phyloP scores from a whole-genome alignment of 1,140 invertebrate genomes.

The Brachionus koreanus region DNA sequence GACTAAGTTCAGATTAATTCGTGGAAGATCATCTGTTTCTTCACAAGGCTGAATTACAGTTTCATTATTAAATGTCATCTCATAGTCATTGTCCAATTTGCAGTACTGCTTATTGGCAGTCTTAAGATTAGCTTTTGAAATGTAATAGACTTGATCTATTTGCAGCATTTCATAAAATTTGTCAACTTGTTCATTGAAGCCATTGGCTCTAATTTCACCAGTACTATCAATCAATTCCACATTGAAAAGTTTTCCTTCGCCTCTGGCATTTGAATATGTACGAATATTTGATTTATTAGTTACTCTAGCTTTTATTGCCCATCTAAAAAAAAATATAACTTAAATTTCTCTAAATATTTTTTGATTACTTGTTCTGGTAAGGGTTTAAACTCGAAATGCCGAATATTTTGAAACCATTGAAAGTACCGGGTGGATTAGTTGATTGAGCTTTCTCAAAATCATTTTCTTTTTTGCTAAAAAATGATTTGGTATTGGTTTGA shows the following conservation, averaged over 20 bases:
- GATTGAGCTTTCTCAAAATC: conserved; percentile 3
- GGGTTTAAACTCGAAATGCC: conserved; percentile 39
- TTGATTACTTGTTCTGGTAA: conserved; percentile 41
- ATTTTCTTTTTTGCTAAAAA: conserved; percentile 27
- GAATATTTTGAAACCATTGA: conserved; percentile 41
- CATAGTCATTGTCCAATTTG: conserved; percentile 85
- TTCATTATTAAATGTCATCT: conserved; percentile 81
- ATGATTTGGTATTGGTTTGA: neutral
- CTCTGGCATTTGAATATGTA: conserved; percentile 82
- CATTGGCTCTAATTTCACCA: conserved; percentile 90
- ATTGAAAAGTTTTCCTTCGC: conserved; percentile 88
- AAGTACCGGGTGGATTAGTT: neutral
- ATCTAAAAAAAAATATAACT: conserved; percentile 62
- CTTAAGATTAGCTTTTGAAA: conserved; percentile 76
- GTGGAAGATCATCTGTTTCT: conserved; percentile 68
- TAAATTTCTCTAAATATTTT: neutral
- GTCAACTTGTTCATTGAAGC: conserved; percentile 82
- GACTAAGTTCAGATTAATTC: conserved; percentile 76
- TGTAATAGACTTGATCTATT: conserved; percentile 75
- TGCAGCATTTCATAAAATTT: conserved; percentile 85
- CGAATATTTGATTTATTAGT: conserved; percentile 75
- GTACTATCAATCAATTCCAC: conserved; percentile 86
- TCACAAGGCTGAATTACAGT: conserved; percentile 62
- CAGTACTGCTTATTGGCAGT: conserved; percentile 85
- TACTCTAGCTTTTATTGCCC: conserved; percentile 85